Conservation (phyloP, 2,888 invertebrate species). For the Spatulosminthurus flaviceps region DNA sequence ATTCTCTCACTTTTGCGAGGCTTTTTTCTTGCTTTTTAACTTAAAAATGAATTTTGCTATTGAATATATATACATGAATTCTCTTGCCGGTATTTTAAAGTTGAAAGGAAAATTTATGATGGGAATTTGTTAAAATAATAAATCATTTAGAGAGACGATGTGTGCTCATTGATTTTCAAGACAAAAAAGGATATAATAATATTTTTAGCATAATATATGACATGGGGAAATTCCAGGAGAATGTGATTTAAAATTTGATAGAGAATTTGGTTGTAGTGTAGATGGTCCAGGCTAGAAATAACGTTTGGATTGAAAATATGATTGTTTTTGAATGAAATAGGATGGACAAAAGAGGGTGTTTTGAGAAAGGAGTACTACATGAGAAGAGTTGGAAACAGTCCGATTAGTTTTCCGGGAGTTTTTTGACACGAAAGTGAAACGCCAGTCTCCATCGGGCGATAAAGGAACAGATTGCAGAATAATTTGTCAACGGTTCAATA, state of each 20-base stretch:
- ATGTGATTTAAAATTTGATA: neutral
- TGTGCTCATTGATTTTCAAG: neutral
- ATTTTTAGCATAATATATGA: slow-evolving; percentile 1
- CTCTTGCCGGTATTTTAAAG: too few species aligned
- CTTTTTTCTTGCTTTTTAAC: too few species aligned
- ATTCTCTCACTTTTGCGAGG: too few species aligned
- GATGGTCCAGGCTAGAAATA: neutral
- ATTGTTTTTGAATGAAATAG: neutral
- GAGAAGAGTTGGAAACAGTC: slow-evolving; percentile 19
- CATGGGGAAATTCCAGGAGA: neutral
- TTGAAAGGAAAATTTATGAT: too few species aligned
- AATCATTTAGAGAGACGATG: neutral
- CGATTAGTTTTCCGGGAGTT: neutral
- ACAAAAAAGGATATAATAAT: neutral
- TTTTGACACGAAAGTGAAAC: slow-evolving; percentile 22
- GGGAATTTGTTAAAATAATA: neutral
- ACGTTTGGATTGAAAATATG: neutral
- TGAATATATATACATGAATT: too few species aligned
- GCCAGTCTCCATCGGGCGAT: slow-evolving; percentile 9
- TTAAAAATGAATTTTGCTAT: too few species aligned
- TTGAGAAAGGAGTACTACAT: neutral
- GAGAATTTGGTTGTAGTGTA: neutral
- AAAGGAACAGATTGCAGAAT: slow-evolving; percentile 51
- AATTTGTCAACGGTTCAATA: slow-evolving; percentile 52
- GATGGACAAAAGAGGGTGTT: slow-evolving; percentile 2